Conservation (phyloP, 2,797 vertebrate species). For the Sebastes baramenuke region DNA sequence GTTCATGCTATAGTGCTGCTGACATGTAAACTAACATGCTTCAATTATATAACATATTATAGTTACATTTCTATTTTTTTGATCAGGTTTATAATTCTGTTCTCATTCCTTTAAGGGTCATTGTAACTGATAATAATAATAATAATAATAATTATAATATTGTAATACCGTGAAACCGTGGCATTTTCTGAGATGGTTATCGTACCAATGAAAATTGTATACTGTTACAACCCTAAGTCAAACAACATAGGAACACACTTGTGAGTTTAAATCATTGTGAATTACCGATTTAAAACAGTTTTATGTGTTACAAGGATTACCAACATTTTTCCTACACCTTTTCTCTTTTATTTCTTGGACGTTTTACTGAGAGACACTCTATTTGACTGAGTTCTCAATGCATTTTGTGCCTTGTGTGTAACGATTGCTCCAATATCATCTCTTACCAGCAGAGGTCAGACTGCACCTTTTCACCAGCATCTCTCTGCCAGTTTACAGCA, state of each 20-base stretch:
- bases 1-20: too few relatives aligned
- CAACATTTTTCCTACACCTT: rapidly evolving
- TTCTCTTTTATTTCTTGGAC: not conserved
- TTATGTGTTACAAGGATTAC: not conserved
- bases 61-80: too few relatives aligned
- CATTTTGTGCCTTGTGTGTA: not conserved
- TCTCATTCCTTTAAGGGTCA: too few relatives aligned
- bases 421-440: not conserved
- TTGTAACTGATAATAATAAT: too few relatives aligned
- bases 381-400: not conserved
- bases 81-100: too few relatives aligned
- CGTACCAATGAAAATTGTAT: too few relatives aligned
- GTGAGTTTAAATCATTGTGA: not conserved
- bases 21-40: too few relatives aligned
- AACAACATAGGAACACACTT: not conserved
- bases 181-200: too few relatives aligned
- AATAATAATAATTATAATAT: too few relatives aligned
- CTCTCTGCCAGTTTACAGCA: not conserved
- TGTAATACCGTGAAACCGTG: too few relatives aligned
- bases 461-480: slow-evolving; percentile 26
- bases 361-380: not conserved
- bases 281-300: not conserved
- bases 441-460: slow-evolving; percentile 72
- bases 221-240: too few relatives aligned
- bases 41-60: too few relatives aligned